phyloP scores from a whole-genome alignment of 2,797 vertebrate species.

The Neosilurus mollespiculum region DNA sequence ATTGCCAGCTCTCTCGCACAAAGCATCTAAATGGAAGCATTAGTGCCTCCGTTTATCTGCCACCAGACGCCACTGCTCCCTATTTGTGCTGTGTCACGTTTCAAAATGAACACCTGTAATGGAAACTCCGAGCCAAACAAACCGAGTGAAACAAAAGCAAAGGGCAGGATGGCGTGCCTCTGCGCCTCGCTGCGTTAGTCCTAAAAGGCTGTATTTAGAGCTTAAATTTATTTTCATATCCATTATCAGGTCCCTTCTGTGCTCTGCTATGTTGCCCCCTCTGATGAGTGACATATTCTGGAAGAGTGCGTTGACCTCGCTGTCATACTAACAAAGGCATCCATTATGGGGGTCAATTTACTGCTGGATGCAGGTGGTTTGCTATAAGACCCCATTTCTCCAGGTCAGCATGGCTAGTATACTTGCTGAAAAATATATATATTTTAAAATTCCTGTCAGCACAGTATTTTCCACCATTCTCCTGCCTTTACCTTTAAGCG shows the following conservation, averaged over 20 bases:
- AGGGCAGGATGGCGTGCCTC: conserved; percentile 24
- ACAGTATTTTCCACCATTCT: conserved; percentile 5
- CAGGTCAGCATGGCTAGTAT: conserved; percentile 33
- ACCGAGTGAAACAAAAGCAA: conserved; percentile 49
- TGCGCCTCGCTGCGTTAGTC: conserved; percentile 16
- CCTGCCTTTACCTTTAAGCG: neutral
- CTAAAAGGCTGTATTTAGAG: conserved; percentile 42
- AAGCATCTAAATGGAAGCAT: conserved; percentile 32
- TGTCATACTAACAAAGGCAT: conserved; percentile 40
- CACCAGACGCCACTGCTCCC: conserved; percentile 25
- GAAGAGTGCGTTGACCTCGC: conserved; percentile 49
- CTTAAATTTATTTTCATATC: conserved; percentile 46
- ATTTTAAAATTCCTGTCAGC: conserved; percentile 1
- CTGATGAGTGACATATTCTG: conserved; percentile 45
- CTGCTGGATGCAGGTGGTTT: conserved; percentile 39
- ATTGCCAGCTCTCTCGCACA: conserved; percentile 23
- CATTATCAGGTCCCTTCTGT: conserved; percentile 35
- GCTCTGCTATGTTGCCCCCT: neutral
- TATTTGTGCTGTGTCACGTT: conserved; percentile 42
- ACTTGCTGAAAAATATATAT: conserved; percentile 13
- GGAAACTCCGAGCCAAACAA: conserved; percentile 43
- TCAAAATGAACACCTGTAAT: conserved; percentile 46
- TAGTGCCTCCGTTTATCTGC: conserved; percentile 33
- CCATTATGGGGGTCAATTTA: conserved; percentile 43
- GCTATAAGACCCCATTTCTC: conserved; percentile 26